Evolutionary conservation across 2,797 vertebrate genomes (phyloP).

Genomic region (Leptodactylus fallax): DNA sequence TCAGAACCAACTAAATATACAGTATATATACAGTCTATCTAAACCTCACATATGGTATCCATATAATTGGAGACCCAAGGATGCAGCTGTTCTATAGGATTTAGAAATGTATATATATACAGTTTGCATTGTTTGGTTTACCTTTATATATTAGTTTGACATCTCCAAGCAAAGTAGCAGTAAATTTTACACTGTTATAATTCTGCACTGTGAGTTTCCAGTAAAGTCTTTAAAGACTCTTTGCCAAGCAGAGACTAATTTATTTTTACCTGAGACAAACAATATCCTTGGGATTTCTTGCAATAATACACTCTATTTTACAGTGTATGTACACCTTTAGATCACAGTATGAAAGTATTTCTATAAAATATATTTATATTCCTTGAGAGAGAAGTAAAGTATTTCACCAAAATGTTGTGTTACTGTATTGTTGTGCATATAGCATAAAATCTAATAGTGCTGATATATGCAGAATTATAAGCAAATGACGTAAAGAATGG

Average conservation of each 20-base stretch:
- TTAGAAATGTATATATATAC: neutral
- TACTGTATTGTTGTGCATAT: too few relatives aligned
- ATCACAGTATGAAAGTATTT: constrained; percentile 1
- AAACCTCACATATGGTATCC: too few relatives aligned
- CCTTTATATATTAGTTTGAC: neutral
- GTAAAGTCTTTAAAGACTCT: neutral
- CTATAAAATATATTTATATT: neutral
- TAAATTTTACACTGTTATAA: neutral
- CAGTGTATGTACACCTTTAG: neutral
- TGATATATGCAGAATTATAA: too few relatives aligned
- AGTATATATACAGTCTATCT: too few relatives aligned
- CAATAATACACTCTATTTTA: neutral
- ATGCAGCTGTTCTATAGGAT: neutral
- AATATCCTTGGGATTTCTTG: neutral
- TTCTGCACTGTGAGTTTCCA: neutral
- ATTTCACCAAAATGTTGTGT: too few relatives aligned
- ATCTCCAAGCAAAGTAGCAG: neutral
- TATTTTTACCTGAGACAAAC: neutral
- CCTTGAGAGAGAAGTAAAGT: too few relatives aligned
- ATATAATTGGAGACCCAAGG: neutral
- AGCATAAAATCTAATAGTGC: too few relatives aligned
- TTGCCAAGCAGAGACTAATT: neutral
- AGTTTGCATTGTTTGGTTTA: neutral
- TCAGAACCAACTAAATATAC: too few relatives aligned
- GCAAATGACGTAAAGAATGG: too few relatives aligned